phyloP scores from a whole-genome alignment of 2,797 vertebrate species.

The Gambelia wislizenii region DNA sequence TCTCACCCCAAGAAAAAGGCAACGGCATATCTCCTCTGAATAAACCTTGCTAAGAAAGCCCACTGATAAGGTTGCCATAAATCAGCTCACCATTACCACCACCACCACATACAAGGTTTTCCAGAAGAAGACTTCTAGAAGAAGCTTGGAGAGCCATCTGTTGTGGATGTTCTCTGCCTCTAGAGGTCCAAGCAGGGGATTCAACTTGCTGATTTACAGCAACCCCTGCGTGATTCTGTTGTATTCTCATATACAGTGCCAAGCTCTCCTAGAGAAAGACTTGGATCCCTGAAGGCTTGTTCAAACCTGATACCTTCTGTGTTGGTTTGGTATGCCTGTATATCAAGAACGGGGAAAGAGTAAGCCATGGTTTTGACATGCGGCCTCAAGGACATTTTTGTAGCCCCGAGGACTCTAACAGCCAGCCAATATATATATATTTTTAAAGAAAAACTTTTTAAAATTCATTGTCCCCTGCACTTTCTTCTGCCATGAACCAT shows the following conservation, averaged over 20 bases:
- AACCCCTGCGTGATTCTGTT: not conserved
- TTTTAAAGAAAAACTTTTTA: too few species aligned
- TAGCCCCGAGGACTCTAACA: too few species aligned
- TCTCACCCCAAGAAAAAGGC: too few species aligned
- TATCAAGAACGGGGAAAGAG: not conserved
- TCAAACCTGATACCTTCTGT: not conserved
- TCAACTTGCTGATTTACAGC: not conserved
- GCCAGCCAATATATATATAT: too few species aligned
- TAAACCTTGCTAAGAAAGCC: too few species aligned
- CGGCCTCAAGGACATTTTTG: too few species aligned
- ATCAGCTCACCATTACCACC: too few species aligned
- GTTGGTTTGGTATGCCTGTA: not conserved
- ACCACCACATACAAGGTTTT: not conserved
- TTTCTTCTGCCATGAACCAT: too few species aligned
- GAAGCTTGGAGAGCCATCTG: not conserved
- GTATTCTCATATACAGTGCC: not conserved
- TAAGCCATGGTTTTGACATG: too few species aligned
- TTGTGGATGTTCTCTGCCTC: not conserved
- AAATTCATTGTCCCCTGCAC: too few species aligned
- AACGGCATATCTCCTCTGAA: too few species aligned
- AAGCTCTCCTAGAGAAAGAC: not conserved
- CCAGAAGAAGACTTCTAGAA: not conserved
- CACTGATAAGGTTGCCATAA: too few species aligned
- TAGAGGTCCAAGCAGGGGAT: not conserved
- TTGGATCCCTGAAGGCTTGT: not conserved